These are phyloP conservation scores for Diabrotica undecimpunctata DNA, from an alignment of 1,140 invertebrate species.

Conservation along the genomic window DNA sequence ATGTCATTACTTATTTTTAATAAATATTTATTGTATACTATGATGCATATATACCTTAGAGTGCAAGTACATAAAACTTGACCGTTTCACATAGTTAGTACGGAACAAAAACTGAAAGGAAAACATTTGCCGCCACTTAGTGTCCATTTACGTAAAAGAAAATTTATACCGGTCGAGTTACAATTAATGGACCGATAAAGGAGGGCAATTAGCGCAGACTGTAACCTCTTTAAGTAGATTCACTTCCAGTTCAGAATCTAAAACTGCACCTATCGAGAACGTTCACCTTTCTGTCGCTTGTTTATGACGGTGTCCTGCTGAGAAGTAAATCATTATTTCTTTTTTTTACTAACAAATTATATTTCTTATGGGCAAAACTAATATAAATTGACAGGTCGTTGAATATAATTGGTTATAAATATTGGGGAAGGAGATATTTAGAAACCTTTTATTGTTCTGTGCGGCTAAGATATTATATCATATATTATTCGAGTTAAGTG, in stretches of 20 bases:
- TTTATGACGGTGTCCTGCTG: background rate
- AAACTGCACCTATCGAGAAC: slow-evolving; percentile 1
- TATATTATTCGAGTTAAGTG: too few relatives aligned
- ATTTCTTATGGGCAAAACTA: too few relatives aligned
- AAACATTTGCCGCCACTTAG: slow-evolving; percentile 1
- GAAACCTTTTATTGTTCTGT: too few relatives aligned
- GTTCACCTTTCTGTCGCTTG: background rate
- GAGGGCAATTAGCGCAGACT: background rate
- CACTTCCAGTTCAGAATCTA: background rate
- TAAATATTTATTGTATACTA: too few relatives aligned
- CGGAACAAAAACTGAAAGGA: background rate
- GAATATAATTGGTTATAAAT: too few relatives aligned
- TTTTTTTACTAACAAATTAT: background rate
- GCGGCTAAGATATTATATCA: too few relatives aligned
- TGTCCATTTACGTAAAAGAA: background rate
- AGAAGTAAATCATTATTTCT: background rate
- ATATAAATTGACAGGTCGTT: too few relatives aligned
- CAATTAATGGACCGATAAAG: slow-evolving; percentile 2
- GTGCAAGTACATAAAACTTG: background rate
- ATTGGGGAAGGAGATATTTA: too few relatives aligned
- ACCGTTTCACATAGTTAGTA: background rate
- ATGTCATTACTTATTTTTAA: too few relatives aligned
- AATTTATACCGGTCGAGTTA: background rate
- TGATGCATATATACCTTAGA: too few relatives aligned
- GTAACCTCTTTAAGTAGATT: background rate